phyloP scores from a whole-genome alignment of 2,888 invertebrate species.

The Endotricha flammealis region DNA sequence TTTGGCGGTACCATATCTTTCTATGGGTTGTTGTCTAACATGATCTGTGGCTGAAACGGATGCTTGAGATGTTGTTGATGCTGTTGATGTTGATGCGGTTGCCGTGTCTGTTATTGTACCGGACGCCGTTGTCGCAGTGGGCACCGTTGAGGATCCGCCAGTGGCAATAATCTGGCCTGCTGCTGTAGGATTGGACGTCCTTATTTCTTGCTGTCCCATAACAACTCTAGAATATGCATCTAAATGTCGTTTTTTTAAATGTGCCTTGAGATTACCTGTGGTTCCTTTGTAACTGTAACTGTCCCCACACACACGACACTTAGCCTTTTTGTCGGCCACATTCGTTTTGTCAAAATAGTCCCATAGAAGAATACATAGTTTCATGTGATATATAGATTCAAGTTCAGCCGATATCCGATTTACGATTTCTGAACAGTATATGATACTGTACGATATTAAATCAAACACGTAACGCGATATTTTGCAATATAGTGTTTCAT shows the following conservation, averaged over 20 bases:
- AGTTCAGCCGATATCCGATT: too few relatives aligned
- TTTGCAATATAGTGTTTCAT: too few relatives aligned
- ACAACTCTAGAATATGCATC: neutral
- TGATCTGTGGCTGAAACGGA: neutral
- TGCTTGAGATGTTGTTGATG: neutral
- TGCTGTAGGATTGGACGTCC: neutral
- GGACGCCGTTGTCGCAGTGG: too few relatives aligned
- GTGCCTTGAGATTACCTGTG: neutral
- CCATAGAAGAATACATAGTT: too few relatives aligned
- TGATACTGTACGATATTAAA: too few relatives aligned
- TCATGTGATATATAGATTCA: too few relatives aligned
- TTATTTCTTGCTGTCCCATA: neutral
- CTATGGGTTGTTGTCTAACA: neutral
- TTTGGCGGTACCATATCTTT: neutral
- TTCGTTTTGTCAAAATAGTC: slow-evolving; percentile 1
- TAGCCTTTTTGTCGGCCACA: neutral
- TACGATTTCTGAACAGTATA: too few relatives aligned
- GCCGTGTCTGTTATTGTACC: too few relatives aligned
- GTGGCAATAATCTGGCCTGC: neutral
- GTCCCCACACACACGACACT: neutral
- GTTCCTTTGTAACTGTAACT: neutral
- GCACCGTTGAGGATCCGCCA: too few relatives aligned
- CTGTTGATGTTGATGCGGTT: neutral
- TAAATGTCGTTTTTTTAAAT: slow-evolving; percentile 3
- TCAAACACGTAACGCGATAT: too few relatives aligned